Conservation (phyloP, 2,888 invertebrate genomes). For the Dromius quadrimaculatus region DNA sequence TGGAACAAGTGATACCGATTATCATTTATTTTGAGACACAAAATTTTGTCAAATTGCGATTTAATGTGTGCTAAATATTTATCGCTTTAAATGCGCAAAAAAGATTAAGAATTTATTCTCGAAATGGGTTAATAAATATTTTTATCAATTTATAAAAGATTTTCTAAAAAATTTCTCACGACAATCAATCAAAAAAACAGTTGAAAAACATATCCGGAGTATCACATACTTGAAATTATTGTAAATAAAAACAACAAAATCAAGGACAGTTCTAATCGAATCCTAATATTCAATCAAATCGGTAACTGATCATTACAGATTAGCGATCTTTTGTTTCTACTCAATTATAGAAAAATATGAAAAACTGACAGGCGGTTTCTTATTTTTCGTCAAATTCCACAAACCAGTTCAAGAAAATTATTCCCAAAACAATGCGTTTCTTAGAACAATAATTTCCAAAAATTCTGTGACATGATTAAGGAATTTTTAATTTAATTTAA, state of each 20-base stretch:
- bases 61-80: not conserved
- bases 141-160: too few relatives aligned
- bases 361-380: too few relatives aligned
- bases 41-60: conserved; percentile 14
- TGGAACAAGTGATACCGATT: conserved; percentile 3
- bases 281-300: too few relatives aligned
- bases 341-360: too few relatives aligned
- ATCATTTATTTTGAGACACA: conserved; percentile 13
- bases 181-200: not conserved
- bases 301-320: too few relatives aligned
- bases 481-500: too few relatives aligned
- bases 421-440: conserved; percentile 2
- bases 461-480: not conserved
- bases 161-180: not conserved
- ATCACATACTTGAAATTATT: conserved; percentile 20
- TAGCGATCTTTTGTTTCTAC: too few relatives aligned
- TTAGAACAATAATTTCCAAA: not conserved
- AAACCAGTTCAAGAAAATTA: not conserved
- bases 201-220: conserved; percentile 23
- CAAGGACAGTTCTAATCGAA: conserved; percentile 16
- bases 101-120: too few relatives aligned
- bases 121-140: too few relatives aligned
- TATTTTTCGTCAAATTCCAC: conserved; percentile 6
- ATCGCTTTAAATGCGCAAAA: too few relatives aligned
- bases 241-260: conserved; percentile 18